Evolutionary conservation across 35 echinoderm and acorn worm species (phyloP), one percentile per base, ranked within the genome.

Genomic region (Eucidaris tribuloides): DNA sequence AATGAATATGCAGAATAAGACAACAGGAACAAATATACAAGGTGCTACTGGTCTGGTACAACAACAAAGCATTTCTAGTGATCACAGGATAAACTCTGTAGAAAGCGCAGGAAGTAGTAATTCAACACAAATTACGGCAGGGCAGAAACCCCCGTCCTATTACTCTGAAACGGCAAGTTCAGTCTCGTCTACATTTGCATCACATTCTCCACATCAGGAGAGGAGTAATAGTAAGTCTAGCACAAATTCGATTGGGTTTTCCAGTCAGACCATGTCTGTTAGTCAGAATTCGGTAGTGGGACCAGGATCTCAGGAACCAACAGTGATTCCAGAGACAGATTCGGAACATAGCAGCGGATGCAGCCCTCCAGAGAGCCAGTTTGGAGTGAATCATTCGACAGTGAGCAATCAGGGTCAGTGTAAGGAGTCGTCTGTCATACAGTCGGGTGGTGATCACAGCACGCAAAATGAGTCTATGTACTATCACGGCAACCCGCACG

Each of bases 221-320:
- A 38, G 41, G 37, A 23, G 33, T 17, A 20, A 33, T 32, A 74
- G 68, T 40, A 74, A 44, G 35, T 74, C 68, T 36, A 44, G 66
- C 66, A 52, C 48, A 52, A 11, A 9, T 52, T 74, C 66, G 17
- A 74, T 9, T 44, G 35, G 44, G 14, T 74, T 41, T 25, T 6
- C 68, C 9, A 36, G 11, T n/a, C 68, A 74, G 11, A n/a, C n/a
- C n/a, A n/a, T n/a, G n/a, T n/a, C n/a, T n/a, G n/a, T n/a, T n/a
- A 74, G 37, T 22, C 68, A 74, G 23, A 40, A 19, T 18, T 25
- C 18, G 41, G 37, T 39, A 19, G 41, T 18, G 63, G 62, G 32
- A 82, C 22, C 27, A 63, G 60, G 82, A 72, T 42, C 62, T 30
- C 82, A 71, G 28, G 60, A 84, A 71, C 33, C 57, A 49, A 25